Conservation (phyloP, 2,113 vertebrate species). For the Psettodes erumei region DNA sequence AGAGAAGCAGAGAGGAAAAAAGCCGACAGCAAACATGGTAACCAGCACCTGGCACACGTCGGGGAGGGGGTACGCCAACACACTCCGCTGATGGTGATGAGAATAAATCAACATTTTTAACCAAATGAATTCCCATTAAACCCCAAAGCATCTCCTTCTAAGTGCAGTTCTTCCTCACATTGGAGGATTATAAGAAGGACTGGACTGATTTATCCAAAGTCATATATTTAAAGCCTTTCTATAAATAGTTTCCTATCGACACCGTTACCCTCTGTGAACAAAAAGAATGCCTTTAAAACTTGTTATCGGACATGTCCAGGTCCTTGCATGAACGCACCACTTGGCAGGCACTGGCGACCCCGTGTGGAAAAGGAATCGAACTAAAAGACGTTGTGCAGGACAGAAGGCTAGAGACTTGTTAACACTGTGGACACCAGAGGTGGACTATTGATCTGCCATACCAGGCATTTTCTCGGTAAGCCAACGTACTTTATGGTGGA, state of each 20-base stretch:
- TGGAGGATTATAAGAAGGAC: too few relatives aligned
- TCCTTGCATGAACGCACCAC: conserved; percentile 31
- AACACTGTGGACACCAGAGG: neutral
- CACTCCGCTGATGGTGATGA: neutral
- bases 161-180: neutral
- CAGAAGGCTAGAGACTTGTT: neutral
- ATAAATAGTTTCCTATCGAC: neutral
- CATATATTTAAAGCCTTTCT: neutral
- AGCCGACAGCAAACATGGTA: conserved; percentile 16
- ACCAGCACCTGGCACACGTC: conserved; percentile 37
- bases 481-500: too few relatives aligned
- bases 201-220: neutral
- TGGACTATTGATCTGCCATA: too few relatives aligned
- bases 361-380: conserved; percentile 47
- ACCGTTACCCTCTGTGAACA: neutral
- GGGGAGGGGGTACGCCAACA: conserved; percentile 36
- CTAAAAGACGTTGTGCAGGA: conserved; percentile 3
- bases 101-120: neutral
- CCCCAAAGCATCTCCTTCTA: neutral
- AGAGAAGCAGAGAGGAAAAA: conserved; percentile 32
- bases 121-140: neutral
- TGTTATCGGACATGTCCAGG: conserved; percentile 37
- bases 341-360: conserved; percentile 68
- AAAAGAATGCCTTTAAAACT: conserved; percentile 52
- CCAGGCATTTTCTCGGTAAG: too few relatives aligned